These are phyloP conservation scores for Helogale parvula DNA, from an alignment of 2,113 vertebrate species.

Conservation along the genomic window DNA sequence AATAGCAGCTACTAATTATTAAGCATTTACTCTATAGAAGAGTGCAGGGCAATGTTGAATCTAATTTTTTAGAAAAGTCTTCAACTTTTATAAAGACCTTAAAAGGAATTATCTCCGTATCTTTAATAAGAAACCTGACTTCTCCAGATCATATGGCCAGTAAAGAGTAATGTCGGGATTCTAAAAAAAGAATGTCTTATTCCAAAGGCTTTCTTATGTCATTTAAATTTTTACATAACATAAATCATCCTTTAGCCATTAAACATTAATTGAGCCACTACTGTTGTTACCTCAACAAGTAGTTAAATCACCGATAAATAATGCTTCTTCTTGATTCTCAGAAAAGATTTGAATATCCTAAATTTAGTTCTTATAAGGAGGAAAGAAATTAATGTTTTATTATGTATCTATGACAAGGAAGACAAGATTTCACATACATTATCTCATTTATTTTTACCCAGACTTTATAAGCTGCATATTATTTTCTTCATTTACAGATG, in stretches of 20 bases:
- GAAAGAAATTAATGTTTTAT: not conserved
- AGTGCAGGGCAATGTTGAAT: not conserved
- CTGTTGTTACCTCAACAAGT: not conserved
- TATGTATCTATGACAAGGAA: not conserved
- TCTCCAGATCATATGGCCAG: not conserved
- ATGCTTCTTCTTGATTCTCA: not conserved
- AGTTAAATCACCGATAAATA: not conserved
- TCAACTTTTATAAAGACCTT: conserved; percentile 24
- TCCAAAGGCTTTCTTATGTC: not conserved
- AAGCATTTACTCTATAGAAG: not conserved
- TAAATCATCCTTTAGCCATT: not conserved
- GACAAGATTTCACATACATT: not conserved
- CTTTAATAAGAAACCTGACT: not conserved
- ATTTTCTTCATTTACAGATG: not conserved
- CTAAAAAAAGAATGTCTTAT: not conserved
- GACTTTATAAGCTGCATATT: not conserved
- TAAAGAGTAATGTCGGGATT: not conserved
- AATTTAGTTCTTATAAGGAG: not conserved
- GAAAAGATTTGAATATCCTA: not conserved
- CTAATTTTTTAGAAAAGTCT: not conserved
- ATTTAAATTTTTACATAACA: not conserved
- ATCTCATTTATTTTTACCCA: not conserved
- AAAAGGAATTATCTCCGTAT: not conserved
- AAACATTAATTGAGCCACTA: not conserved
- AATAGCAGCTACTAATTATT: not conserved